phyloP scores from a whole-genome alignment of 2,888 invertebrate species.

The Mongoloraphidia duomilia region DNA sequence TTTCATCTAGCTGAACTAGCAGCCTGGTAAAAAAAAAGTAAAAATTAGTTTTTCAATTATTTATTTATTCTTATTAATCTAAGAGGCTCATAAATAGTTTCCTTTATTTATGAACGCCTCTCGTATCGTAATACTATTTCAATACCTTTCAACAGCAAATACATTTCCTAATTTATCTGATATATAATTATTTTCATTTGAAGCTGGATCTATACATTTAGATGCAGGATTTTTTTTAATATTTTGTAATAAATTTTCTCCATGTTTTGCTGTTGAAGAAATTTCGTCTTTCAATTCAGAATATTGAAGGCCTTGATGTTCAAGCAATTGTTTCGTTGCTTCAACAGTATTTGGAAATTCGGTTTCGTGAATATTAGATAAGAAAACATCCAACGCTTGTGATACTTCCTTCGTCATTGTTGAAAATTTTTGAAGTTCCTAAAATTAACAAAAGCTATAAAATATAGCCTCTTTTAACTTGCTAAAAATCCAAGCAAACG shows the following conservation, averaged over 20 bases:
- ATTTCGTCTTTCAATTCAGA: slow-evolving; percentile 70
- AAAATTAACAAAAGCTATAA: slow-evolving; percentile 20
- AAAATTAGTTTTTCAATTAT: not conserved
- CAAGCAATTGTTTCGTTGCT: slow-evolving; percentile 74
- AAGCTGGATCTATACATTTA: slow-evolving; percentile 8
- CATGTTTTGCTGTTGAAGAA: slow-evolving; percentile 72
- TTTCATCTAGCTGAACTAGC: slow-evolving; percentile 85
- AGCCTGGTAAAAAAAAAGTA: slow-evolving; percentile 40
- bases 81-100: not conserved
- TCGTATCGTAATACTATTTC: slow-evolving; percentile 4
- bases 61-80: not conserved
- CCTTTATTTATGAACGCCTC: not conserved
- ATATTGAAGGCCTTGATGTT: slow-evolving; percentile 63
- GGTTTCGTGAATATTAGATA: slow-evolving; percentile 75
- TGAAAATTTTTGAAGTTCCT: slow-evolving; percentile 93
- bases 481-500: no score
- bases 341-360: slow-evolving; percentile 91
- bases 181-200: slow-evolving; percentile 1
- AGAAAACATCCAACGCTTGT: slow-evolving; percentile 70
- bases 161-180: slow-evolving; percentile 69
- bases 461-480: not conserved
- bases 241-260: slow-evolving; percentile 68
- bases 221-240: slow-evolving; percentile 41
- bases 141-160: slow-evolving; percentile 78
- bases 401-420: slow-evolving; percentile 83